phyloP scores from a whole-genome alignment of 2,113 vertebrate genomes.

The Lipophrys pholis region DNA sequence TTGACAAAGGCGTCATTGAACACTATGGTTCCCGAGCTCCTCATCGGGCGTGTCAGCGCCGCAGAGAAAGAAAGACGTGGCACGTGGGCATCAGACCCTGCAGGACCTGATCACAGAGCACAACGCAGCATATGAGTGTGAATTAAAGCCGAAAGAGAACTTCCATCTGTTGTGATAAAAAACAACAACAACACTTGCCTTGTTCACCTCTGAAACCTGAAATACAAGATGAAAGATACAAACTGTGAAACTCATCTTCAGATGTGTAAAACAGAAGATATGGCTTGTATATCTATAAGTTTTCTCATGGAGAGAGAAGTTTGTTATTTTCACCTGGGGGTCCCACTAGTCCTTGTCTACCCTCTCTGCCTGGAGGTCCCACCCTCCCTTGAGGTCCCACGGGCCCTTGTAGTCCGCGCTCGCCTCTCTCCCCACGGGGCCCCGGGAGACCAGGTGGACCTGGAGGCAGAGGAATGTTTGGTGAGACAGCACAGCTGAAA shows the following conservation, averaged over 20 bases:
- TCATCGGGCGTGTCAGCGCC: conserved; percentile 85
- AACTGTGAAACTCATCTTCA: conserved; percentile 19
- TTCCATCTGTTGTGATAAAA: conserved; percentile 22
- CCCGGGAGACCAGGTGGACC: conserved; percentile 86
- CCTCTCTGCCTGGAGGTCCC: conserved; percentile 82
- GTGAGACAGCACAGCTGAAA: conserved; percentile 27
- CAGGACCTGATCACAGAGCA: conserved; percentile 78
- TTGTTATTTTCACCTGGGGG: conserved; percentile 84
- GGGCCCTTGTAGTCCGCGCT: conserved; percentile 80
- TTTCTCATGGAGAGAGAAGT: background rate
- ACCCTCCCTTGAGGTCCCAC: conserved; percentile 84
- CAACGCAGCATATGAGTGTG: conserved; percentile 9
- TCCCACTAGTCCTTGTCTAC: conserved; percentile 78
- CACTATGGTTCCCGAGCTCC: conserved; percentile 86
- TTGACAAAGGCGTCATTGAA: conserved; percentile 92
- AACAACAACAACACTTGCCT: conserved; percentile 81
- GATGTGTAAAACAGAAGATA: background rate
- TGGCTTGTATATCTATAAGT: background rate
- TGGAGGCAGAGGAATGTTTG: conserved; percentile 17
- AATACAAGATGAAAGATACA: conserved; percentile 50
- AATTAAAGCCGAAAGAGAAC: background rate
- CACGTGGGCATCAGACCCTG: conserved; percentile 84
- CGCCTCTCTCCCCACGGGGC: conserved; percentile 83
- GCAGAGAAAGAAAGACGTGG: conserved; percentile 91
- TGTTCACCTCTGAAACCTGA: conserved; percentile 90